Evolutionary conservation across 2,797 vertebrate genomes (phyloP).

Genomic region (Myotis pilosus): DNA sequence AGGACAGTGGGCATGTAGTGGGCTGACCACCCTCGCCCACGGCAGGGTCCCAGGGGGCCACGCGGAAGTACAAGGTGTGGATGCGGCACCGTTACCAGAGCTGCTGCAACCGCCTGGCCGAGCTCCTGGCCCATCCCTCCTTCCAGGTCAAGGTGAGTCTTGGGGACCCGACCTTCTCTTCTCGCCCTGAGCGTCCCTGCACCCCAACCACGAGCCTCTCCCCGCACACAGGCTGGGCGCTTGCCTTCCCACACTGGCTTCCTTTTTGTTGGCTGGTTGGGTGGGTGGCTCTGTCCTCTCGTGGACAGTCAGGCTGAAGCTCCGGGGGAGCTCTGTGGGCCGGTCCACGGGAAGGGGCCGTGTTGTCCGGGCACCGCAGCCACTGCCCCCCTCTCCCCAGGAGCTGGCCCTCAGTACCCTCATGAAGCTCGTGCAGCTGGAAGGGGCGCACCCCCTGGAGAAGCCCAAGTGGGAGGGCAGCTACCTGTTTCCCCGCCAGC

Average conservation of each 20-base stretch:
- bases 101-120: slow-evolving; percentile 86
- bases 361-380: fast-evolving
- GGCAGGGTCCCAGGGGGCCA: slow-evolving; percentile 79
- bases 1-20: too few relatives aligned
- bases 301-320: fast-evolving
- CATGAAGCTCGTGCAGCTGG: slow-evolving; percentile 91
- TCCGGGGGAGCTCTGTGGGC: background rate
- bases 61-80: slow-evolving; percentile 92
- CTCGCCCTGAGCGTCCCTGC: fast-evolving
- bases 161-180: fast-evolving
- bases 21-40: background rate
- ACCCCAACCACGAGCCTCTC: slow-evolving; percentile 73
- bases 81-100: slow-evolving; percentile 93
- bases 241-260: fast-evolving
- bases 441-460: slow-evolving; percentile 88
- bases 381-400: slow-evolving; percentile 75
- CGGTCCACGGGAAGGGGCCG: fast-evolving
- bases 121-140: slow-evolving; percentile 86
- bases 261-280: fast-evolving
- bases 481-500: slow-evolving; percentile 89
- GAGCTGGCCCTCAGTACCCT: slow-evolving; percentile 89
- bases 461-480: slow-evolving; percentile 90
- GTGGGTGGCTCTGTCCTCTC: fast-evolving
- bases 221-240: fast-evolving
- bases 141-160: slow-evolving; percentile 88